phyloP scores from a whole-genome alignment of 2,113 vertebrate species.

The Verasper variegatus region DNA sequence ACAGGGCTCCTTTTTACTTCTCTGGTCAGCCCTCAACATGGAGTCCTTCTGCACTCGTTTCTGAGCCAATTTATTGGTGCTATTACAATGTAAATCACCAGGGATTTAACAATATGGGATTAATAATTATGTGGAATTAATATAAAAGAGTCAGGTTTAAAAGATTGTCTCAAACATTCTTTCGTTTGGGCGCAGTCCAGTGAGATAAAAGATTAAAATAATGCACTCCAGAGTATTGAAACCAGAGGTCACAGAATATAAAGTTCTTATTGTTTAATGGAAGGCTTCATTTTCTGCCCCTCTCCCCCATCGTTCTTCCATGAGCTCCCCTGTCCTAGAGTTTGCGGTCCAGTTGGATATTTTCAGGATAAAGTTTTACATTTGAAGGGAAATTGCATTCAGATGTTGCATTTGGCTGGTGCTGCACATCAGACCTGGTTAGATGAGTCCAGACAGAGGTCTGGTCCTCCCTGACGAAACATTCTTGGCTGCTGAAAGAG shows the following conservation, averaged over 20 bases:
- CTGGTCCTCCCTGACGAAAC: slow-evolving; percentile 64
- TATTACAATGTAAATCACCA: slow-evolving; percentile 22
- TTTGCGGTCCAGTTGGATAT: slow-evolving; percentile 69
- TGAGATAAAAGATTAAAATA: slow-evolving; percentile 54
- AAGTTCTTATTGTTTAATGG: slow-evolving; percentile 75
- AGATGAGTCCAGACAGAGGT: slow-evolving; percentile 75
- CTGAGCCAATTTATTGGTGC: background rate
- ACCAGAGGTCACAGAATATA: slow-evolving; percentile 64
- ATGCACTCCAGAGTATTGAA: slow-evolving; percentile 64
- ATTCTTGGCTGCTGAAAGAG: slow-evolving; percentile 63
- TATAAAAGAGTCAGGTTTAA: slow-evolving; percentile 6
- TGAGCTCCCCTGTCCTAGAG: slow-evolving; percentile 46
- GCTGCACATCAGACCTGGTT: slow-evolving; percentile 56
- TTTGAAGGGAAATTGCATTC: slow-evolving; percentile 80
- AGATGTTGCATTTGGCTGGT: slow-evolving; percentile 74
- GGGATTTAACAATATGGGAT: slow-evolving; percentile 12
- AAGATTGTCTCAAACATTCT: slow-evolving; percentile 8
- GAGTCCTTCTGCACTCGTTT: background rate
- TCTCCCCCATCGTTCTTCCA: slow-evolving; percentile 21
- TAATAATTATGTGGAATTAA: slow-evolving; percentile 10
- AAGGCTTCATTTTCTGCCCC: slow-evolving; percentile 51
- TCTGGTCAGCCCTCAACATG: background rate
- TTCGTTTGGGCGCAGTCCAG: slow-evolving; percentile 30
- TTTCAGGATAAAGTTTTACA: slow-evolving; percentile 76
- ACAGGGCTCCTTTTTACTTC: slow-evolving; percentile 1